phyloP scores from a whole-genome alignment of 2,113 vertebrate species.

The Puffinus mauretanicus region DNA sequence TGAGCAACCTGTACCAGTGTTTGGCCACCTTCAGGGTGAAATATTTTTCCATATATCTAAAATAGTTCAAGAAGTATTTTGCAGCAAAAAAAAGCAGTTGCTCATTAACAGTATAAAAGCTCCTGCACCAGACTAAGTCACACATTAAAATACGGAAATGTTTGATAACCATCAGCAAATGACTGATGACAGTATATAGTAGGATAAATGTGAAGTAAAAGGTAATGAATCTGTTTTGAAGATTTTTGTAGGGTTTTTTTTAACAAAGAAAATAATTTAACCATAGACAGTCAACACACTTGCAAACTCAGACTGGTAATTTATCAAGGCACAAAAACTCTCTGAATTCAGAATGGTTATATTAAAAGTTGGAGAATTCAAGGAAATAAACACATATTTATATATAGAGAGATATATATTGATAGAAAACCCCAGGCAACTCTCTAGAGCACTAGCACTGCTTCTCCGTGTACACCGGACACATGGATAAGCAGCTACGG shows the following conservation, averaged over 20 bases:
- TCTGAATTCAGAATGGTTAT: background rate
- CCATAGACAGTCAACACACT: background rate
- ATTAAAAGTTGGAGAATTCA: background rate
- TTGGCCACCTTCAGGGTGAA: background rate
- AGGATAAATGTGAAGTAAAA: background rate
- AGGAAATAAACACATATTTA: background rate
- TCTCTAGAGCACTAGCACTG: background rate
- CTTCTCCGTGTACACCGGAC: background rate
- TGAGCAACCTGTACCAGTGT: background rate
- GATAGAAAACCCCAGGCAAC: background rate
- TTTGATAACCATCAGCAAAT: background rate
- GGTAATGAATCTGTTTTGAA: background rate
- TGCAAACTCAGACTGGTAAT: background rate
- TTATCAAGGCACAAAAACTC: background rate
- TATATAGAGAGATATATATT: rapidly evolving
- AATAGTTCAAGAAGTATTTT: background rate
- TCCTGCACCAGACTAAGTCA: background rate
- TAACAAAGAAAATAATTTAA: background rate
- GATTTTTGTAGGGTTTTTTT: background rate
- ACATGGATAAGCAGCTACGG: background rate
- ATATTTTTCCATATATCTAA: background rate
- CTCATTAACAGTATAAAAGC: background rate
- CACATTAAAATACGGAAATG: background rate
- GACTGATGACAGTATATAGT: background rate
- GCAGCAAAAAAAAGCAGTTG: background rate